Percentiles rank a stretch among this genome's conserved stretches.
Evolutionary conservation across 2,113 vertebrate genomes (phyloP).

Genomic region (Apistogramma diplotaenia): DNA sequence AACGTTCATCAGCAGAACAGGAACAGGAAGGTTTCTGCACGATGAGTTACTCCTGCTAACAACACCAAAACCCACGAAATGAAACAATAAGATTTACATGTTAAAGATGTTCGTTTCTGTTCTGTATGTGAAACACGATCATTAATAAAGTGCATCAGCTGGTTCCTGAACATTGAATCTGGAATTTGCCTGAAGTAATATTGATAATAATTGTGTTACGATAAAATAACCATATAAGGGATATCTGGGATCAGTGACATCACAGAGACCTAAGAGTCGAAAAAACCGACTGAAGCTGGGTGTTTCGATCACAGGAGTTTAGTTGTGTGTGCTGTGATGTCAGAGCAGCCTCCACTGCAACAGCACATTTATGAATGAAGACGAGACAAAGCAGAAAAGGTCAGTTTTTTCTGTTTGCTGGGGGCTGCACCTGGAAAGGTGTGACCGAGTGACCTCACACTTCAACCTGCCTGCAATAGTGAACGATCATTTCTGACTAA

Average conservation of each 20-base stretch:
- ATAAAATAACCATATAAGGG: background rate
- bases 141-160: background rate
- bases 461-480: background rate
- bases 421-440: background rate
- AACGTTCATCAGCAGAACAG: background rate
- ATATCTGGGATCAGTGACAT: background rate
- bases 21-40: background rate
- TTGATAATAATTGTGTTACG: background rate
- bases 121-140: background rate
- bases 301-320: background rate
- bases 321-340: background rate
- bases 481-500: background rate
- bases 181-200: background rate
- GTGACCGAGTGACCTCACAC: background rate
- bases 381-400: background rate
- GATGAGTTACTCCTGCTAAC: no score
- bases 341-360: fast-evolving
- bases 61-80: no score
- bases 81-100: background rate
- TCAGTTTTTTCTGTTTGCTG: background rate
- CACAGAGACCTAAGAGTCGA: background rate
- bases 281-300: background rate
- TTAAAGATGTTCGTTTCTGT: background rate
- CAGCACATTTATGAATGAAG: background rate
- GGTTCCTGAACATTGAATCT: background rate